Evolutionary conservation across 2,113 vertebrate species (phyloP).

Genomic region (Natator depressus): DNA sequence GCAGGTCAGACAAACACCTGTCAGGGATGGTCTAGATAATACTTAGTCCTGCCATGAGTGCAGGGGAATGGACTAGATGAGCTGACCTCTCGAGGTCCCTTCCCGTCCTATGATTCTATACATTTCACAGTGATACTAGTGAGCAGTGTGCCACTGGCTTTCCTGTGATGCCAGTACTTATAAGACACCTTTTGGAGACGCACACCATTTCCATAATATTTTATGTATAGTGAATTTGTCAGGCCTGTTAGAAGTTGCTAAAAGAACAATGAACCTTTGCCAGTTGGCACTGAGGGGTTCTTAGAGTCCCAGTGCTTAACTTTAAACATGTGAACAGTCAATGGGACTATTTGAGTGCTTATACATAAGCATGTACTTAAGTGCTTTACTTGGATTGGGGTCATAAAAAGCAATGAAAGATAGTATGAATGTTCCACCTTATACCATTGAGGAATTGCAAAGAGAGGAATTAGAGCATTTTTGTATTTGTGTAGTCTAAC

Average conservation of each 20-base stretch:
- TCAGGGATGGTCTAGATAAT: too few species aligned
- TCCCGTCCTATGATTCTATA: too few species aligned
- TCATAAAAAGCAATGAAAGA: not conserved
- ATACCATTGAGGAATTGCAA: not conserved
- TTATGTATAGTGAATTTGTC: not conserved
- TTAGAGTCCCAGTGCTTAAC: not conserved
- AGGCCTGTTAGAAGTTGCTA: not conserved
- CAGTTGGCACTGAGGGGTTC: not conserved
- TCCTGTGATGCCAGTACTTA: not conserved
- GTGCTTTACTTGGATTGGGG: not conserved
- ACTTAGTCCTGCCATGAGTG: too few species aligned
- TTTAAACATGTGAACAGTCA: not conserved
- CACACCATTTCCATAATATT: too few species aligned
- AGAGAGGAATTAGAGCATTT: not conserved
- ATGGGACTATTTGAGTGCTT: not conserved
- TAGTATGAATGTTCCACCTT: not conserved
- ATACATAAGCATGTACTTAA: not conserved
- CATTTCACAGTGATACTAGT: not conserved
- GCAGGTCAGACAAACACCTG: too few species aligned
- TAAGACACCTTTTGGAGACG: not conserved
- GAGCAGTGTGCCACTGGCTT: not conserved
- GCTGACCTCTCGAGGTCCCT: too few species aligned
- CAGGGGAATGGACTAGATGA: too few species aligned
- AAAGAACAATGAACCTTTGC: not conserved
- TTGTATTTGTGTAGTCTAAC: constrained; percentile 13